phyloP scores from a whole-genome alignment of 2,797 vertebrate species.

The Notamacropus eugenii region DNA sequence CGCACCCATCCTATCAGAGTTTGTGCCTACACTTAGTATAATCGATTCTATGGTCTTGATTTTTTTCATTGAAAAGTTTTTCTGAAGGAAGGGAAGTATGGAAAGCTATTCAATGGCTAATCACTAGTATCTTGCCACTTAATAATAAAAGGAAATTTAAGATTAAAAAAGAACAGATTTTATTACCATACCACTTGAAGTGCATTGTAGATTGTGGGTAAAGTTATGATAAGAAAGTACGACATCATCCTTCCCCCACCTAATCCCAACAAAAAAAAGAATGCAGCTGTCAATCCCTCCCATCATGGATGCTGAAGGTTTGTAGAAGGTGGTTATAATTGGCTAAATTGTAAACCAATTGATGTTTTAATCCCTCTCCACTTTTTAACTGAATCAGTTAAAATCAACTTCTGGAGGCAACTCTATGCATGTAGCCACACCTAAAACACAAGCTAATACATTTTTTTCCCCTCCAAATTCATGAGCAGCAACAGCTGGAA shows the following conservation, averaged over 20 bases:
- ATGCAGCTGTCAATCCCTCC: slow-evolving; percentile 56
- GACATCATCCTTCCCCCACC: neutral
- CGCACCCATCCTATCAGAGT: slow-evolving; percentile 20
- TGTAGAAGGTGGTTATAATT: slow-evolving; percentile 66
- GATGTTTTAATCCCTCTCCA: slow-evolving; percentile 69
- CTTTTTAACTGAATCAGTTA: slow-evolving; percentile 76
- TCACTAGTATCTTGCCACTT: neutral
- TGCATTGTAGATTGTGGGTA: neutral
- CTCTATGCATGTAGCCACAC: slow-evolving; percentile 81
- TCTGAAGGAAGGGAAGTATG: neutral
- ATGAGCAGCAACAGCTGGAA: slow-evolving; percentile 87
- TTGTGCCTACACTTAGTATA: neutral
- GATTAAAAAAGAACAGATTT: slow-evolving; percentile 18
- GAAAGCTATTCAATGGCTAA: slow-evolving; percentile 32
- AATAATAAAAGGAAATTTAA: slow-evolving; percentile 15
- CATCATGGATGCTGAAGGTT: slow-evolving; percentile 59
- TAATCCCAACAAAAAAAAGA: slow-evolving; percentile 12
- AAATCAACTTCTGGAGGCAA: slow-evolving; percentile 73
- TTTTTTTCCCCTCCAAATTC: slow-evolving; percentile 68
- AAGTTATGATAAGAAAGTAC: slow-evolving; percentile 51
- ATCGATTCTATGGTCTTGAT: slow-evolving; percentile 67
- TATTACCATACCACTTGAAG: neutral
- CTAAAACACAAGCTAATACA: slow-evolving; percentile 81
- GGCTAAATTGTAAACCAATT: slow-evolving; percentile 68
- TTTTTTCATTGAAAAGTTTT: slow-evolving; percentile 55